Percentiles rank a stretch among this genome's conserved stretches.
Evolutionary conservation across 2,888 invertebrate species (phyloP).

Genomic region (Shargacucullia verbasci): DNA sequence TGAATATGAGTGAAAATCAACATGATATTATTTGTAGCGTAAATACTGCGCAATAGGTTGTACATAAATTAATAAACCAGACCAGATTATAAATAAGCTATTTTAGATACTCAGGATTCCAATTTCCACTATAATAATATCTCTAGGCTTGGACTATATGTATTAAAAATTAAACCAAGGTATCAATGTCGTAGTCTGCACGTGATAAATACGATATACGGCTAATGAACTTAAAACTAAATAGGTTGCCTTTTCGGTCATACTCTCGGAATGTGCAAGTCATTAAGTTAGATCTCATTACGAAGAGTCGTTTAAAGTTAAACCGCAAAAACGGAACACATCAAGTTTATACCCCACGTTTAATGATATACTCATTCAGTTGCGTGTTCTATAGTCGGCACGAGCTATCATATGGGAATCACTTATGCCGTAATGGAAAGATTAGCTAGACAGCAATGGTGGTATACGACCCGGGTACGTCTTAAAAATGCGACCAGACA

Average conservation of each 20-base stretch:
- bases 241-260: no score
- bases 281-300: slow-evolving; percentile 34
- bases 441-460: no score
- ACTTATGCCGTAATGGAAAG: no score
- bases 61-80: slow-evolving; percentile 8
- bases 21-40: slow-evolving; percentile 28
- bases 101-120: slow-evolving; percentile 2
- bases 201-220: no score
- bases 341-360: slow-evolving; percentile 23
- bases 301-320: slow-evolving; percentile 32
- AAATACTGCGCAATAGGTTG: slow-evolving; percentile 14
- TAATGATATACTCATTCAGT: slow-evolving; percentile 19
- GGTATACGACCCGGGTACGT: no score
- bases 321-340: slow-evolving; percentile 4
- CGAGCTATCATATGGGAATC: no score
- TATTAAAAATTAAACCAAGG: no score
- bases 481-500: no score
- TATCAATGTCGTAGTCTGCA: no score
- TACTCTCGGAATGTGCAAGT: background rate
- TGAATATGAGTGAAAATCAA: slow-evolving; percentile 28
- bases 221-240: no score
- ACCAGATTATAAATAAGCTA: slow-evolving; percentile 23
- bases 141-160: no score
- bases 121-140: background rate
- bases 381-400: no score